Base-by-base conservation (phyloP, 2,797 vertebrate genomes). In the Rhabdomys pumilio region DNA sequence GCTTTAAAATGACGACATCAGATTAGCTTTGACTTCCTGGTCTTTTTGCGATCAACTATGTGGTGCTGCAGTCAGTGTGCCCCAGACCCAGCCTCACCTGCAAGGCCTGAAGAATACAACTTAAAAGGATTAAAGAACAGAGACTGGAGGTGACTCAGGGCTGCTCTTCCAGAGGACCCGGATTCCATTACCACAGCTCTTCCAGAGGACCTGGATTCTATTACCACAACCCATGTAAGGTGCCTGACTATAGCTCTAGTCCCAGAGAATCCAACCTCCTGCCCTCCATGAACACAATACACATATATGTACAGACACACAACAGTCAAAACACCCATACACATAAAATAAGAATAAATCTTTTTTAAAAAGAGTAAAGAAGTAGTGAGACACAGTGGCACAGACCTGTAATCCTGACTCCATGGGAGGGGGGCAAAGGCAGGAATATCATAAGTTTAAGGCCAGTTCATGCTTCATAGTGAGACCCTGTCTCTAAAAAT, bases 21-120 rank as follows among this genome's bases (percentile, higher is more conserved):
- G 53, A 93, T 12, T 65, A 22, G 55, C 84, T 95, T 88, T 67
- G 31, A 55, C 57, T 93, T 93, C 85, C 41, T 11, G 17, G 20
- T 67, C 24, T 83, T 38, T 85, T 75, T 91, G 59, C 86, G 81
- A 85, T 41, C 19, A 69, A 53, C 82, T 85, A 47, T 34, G 65
- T 47, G 20, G 55, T 22, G 38, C 20, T 38, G 67, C 59, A 76
- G 38, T 47, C n/a, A 72, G 50, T 79, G 44, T 53, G 80, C 13
- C 34, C 22, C 10, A 72, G 96, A 72, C 20, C 50, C 84, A 91
- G 73, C 29, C 75, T 80, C 61, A 94, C 19, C 69, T 81, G 79
- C 82, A 59, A 79, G 10, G 10, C 19, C 0, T 2, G 19, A 73
- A 50, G 9, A 86, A 75, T 72, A 34, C 82, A 94, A 89, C 59